These are phyloP conservation scores for Monoplex corrugatus DNA, from an alignment of 2,888 invertebrate species.

Conservation along the genomic window DNA sequence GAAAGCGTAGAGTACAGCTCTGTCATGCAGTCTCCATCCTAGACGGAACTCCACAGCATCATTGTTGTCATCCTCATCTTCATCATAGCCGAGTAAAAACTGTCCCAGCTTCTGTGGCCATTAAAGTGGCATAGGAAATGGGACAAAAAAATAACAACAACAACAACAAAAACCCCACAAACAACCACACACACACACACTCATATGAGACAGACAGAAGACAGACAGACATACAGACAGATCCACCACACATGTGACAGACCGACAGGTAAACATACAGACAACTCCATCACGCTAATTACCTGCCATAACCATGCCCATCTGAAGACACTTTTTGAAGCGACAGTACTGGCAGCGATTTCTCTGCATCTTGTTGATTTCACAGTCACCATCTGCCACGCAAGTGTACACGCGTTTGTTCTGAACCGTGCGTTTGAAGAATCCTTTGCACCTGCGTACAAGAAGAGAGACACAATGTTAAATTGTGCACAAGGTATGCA, in stretches of 20 bases:
- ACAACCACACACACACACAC: neutral
- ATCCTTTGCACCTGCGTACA: constrained; percentile 92
- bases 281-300: constrained; percentile 49
- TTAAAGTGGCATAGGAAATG: too few species aligned
- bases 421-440: constrained; percentile 99
- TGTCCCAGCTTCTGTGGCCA: too few species aligned
- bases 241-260: neutral
- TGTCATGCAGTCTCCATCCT: too few species aligned
- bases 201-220: too few species aligned
- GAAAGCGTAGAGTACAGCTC: too few species aligned
- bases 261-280: neutral
- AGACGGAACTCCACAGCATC: too few species aligned
- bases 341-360: constrained; percentile 99
- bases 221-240: too few species aligned
- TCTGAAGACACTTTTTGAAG: constrained; percentile 99
- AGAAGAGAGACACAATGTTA: too few species aligned
- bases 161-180: neutral
- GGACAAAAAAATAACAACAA: too few species aligned
- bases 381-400: constrained; percentile 96
- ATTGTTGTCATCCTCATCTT: too few species aligned
- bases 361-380: constrained; percentile 98
- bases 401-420: constrained; percentile 98
- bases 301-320: constrained; percentile 99
- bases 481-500: too few species aligned
- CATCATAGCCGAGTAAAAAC: too few species aligned